Conservation (phyloP, 1,140 invertebrate genomes). For the Diabrotica undecimpunctata region DNA sequence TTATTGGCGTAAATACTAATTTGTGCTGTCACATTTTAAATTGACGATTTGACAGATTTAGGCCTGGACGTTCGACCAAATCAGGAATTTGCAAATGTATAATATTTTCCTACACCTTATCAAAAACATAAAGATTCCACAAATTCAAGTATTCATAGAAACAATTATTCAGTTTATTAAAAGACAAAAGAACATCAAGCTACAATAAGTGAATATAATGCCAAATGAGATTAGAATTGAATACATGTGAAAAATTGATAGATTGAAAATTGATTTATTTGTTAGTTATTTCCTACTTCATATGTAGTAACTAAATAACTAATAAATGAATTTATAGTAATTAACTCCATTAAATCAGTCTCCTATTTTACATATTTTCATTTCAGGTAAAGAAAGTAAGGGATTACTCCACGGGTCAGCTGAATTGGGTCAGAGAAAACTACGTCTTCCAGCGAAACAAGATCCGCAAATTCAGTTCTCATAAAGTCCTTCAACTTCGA, state of each 20-base stretch:
- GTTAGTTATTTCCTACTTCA: no score
- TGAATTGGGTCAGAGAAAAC: slow-evolving; percentile 90
- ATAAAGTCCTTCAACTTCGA: slow-evolving; percentile 80
- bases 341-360: no score
- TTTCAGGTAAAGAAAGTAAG: slow-evolving; percentile 77
- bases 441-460: slow-evolving; percentile 93
- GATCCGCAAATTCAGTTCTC: slow-evolving; percentile 89
- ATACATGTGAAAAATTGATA: no score
- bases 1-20: not conserved
- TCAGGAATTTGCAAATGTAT: not conserved
- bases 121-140: not conserved
- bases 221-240: no score
- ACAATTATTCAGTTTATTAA: no score
- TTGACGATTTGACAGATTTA: no score
- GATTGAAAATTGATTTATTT: no score
- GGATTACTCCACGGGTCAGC: slow-evolving; percentile 82
- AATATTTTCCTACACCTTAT: not conserved
- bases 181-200: no score
- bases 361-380: not conserved
- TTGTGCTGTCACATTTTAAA: no score
- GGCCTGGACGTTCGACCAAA: not conserved
- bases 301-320: no score
- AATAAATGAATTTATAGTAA: no score
- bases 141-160: not conserved
- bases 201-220: no score